phyloP scores from a whole-genome alignment of 2,888 invertebrate genomes.

The Callyntrura sp. region DNA sequence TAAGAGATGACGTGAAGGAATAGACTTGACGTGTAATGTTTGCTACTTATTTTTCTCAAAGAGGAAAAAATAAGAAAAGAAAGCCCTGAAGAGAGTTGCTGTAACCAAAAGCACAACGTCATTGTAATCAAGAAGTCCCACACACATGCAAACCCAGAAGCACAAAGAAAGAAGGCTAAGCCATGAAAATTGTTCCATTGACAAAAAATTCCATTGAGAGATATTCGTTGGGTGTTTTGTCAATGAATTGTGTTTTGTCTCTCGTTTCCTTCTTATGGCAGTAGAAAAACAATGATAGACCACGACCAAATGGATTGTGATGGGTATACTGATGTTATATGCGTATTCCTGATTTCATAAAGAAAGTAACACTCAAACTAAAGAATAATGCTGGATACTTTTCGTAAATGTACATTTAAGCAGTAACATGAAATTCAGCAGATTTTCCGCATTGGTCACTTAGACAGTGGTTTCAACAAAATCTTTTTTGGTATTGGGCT shows the following conservation, averaged over 20 bases:
- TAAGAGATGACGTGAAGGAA: constrained; percentile 69
- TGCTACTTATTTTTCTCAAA: constrained; percentile 70
- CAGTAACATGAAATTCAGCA: no score
- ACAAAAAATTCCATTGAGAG: constrained; percentile 79
- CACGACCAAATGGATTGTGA: no score
- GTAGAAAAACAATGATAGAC: not conserved
- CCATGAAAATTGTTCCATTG: constrained; percentile 76
- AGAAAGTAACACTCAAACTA: no score
- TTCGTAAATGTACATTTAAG: no score
- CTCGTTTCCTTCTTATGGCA: constrained; percentile 46
- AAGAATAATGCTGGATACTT: no score
- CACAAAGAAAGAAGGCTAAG: constrained; percentile 44
- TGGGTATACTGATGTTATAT: no score
- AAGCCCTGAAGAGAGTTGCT: constrained; percentile 48
- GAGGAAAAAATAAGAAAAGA: constrained; percentile 21
- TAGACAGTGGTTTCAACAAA: no score
- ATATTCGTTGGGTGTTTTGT: constrained; percentile 73
- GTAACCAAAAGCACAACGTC: constrained; percentile 55
- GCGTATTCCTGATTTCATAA: no score
- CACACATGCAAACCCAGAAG: constrained; percentile 64
- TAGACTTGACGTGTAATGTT: constrained; percentile 70
- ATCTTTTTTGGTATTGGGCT: no score
- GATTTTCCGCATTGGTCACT: no score
- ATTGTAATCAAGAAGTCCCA: constrained; percentile 77
- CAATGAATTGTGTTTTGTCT: constrained; percentile 78